phyloP scores from a whole-genome alignment of 2,888 invertebrate species.

The Parelbella ahira region DNA sequence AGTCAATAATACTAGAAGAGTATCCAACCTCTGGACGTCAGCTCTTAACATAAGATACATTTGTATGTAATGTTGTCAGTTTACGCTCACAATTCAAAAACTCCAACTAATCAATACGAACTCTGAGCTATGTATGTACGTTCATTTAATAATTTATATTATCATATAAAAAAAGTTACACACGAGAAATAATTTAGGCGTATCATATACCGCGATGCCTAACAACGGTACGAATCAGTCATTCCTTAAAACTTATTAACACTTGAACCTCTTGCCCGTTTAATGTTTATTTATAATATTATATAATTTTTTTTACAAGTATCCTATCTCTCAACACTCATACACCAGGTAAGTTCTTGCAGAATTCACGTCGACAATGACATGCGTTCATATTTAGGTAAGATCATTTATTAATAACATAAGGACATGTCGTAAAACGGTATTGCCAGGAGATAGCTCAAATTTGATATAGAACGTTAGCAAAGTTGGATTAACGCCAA shows the following conservation, averaged over 20 bases:
- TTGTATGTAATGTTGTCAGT: too few relatives aligned
- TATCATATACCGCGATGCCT: slow-evolving; percentile 57
- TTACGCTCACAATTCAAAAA: too few relatives aligned
- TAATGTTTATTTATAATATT: too few relatives aligned
- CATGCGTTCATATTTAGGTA: slow-evolving; percentile 12
- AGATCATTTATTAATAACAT: slow-evolving; percentile 10
- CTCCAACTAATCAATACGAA: slow-evolving; percentile 30
- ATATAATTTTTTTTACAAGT: slow-evolving; percentile 19
- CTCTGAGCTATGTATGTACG: slow-evolving; percentile 40
- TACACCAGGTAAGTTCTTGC: slow-evolving; percentile 23
- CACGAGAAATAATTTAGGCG: slow-evolving; percentile 60
- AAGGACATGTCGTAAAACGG: slow-evolving; percentile 6
- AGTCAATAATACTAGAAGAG: slow-evolving; percentile 33
- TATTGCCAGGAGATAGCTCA: slow-evolving; percentile 9
- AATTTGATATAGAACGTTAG: not conserved
- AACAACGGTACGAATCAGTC: slow-evolving; percentile 68
- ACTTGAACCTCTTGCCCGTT: slow-evolving; percentile 26
- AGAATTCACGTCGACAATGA: slow-evolving; percentile 3
- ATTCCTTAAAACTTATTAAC: slow-evolving; percentile 64
- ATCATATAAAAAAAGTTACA: slow-evolving; percentile 60
- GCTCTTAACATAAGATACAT: too few relatives aligned
- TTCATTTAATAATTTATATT: slow-evolving; percentile 38
- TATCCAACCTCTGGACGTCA: slow-evolving; percentile 24
- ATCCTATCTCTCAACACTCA: slow-evolving; percentile 16
- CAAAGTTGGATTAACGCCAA: slow-evolving; percentile 6